Percentiles rank a stretch among this genome's conserved stretches.
Evolutionary conservation across 2,113 vertebrate genomes (phyloP).

Genomic region (Gallinago undulata): DNA sequence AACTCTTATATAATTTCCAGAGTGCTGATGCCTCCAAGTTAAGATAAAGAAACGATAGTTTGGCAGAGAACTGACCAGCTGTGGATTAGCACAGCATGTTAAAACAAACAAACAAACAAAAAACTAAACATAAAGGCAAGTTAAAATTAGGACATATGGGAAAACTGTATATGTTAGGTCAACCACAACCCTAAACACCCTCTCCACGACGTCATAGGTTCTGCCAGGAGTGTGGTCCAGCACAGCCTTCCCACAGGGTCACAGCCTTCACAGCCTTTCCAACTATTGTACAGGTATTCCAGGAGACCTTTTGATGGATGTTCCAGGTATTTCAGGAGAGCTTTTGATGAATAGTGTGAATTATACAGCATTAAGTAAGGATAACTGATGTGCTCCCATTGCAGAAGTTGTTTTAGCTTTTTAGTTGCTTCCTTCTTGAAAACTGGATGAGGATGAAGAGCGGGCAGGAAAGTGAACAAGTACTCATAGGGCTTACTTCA

Average conservation of each 20-base stretch:
- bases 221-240: not conserved
- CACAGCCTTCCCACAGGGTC: rapidly evolving
- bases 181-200: not conserved
- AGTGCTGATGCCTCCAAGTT: not conserved
- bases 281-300: not conserved
- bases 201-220: rapidly evolving
- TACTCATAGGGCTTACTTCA: not conserved
- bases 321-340: not conserved
- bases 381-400: not conserved
- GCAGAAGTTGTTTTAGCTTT: not conserved
- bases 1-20: not conserved
- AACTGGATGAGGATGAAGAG: not conserved
- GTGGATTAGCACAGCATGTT: not conserved
- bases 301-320: not conserved
- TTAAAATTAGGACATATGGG: not conserved
- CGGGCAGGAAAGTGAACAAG: not conserved
- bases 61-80: not conserved
- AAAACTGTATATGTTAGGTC: not conserved
- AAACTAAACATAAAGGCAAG: not conserved
- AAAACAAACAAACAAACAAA: not conserved
- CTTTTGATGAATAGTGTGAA: not conserved
- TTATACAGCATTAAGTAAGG: not conserved
- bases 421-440: not conserved
- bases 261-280: not conserved
- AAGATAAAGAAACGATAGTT: not conserved